Base-by-base conservation (phyloP, 2,113 vertebrate species). In the Hiodon tergisus region DNA sequence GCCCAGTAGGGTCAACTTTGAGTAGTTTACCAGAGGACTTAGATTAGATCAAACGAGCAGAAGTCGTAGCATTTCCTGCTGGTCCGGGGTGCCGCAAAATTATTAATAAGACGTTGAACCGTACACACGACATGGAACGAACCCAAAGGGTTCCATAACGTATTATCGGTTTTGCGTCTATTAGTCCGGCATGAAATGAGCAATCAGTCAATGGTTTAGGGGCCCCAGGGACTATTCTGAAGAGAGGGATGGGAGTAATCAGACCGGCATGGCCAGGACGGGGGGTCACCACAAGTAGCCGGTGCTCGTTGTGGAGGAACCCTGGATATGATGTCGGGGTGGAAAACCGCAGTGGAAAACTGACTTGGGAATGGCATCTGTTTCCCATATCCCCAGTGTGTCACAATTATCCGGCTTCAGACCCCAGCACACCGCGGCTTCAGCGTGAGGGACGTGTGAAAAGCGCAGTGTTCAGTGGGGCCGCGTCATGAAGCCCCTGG, bases 291-390 rank as follows among this genome's bases (percentile, higher is more conserved):
- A 90, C 88, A 87, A 88, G 86, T 77, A 91, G 86, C 78, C 87
- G 85, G 80, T 85, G 83, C 84, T 86, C n/a, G n/a, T n/a, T 78
- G 85, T 88, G 76, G 71, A 73, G 81, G 82, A 88, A 88, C 86
- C 78, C 84, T 85, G 86, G 86, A 58, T 81, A 76, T 89, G 87
- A 76, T 80, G 79, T 83, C 85, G 90, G 84, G 83, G 84, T 89
- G 86, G 80, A 74, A 74, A 88, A 88, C 84, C 86, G 82, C 82
- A 88, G 80, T 85, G 84, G 83, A 88, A 85, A 86, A 87, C 82
- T 73, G 86, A 87, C 70, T 80, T 88, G 88, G 90, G 91, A 91
- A 89, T 90, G 85, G 83, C 88, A 90, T 93, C 91, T 90, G 87
- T 83, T 73, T 89, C 85, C 72, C 75, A 86, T 85, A 85, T 84